phyloP scores from a whole-genome alignment of 2,113 vertebrate genomes.

The Theristicus caerulescens region DNA sequence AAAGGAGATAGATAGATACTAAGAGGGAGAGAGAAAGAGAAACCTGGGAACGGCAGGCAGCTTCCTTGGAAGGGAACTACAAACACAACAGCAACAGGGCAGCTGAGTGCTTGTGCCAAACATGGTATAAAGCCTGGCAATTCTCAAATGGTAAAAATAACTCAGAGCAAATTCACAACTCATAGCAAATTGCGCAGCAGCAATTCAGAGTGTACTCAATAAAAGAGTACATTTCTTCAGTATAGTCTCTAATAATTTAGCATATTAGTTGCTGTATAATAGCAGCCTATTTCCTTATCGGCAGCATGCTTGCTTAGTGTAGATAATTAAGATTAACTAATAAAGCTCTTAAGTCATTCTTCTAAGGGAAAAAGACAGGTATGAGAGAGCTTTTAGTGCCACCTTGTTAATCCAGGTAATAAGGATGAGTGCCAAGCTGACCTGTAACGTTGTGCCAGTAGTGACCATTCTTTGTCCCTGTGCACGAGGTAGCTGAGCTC shows the following conservation, averaged over 20 bases:
- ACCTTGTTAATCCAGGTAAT: neutral
- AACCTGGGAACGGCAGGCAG: conserved; percentile 18
- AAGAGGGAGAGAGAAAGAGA: neutral
- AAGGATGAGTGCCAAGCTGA: neutral
- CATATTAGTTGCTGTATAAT: neutral
- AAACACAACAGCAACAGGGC: neutral
- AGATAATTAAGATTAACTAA: neutral
- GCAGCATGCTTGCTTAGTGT: neutral
- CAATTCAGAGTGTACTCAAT: neutral
- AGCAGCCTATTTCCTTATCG: neutral
- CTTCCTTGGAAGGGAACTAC: neutral
- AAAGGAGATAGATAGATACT: neutral
- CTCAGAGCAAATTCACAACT: neutral
- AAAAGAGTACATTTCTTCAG: neutral
- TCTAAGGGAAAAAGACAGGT: neutral
- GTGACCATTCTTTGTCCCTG: neutral
- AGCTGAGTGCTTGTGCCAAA: conserved; percentile 2
- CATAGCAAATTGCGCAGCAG: neutral
- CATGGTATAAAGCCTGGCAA: neutral
- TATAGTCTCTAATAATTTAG: neutral
- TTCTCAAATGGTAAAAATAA: conserved; percentile 32
- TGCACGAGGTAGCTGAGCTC: neutral
- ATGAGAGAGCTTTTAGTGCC: neutral
- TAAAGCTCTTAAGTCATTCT: neutral
- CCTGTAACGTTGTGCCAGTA: neutral